Evolutionary conservation across 2,113 vertebrate species (phyloP).

Genomic region (Motacilla alba): DNA sequence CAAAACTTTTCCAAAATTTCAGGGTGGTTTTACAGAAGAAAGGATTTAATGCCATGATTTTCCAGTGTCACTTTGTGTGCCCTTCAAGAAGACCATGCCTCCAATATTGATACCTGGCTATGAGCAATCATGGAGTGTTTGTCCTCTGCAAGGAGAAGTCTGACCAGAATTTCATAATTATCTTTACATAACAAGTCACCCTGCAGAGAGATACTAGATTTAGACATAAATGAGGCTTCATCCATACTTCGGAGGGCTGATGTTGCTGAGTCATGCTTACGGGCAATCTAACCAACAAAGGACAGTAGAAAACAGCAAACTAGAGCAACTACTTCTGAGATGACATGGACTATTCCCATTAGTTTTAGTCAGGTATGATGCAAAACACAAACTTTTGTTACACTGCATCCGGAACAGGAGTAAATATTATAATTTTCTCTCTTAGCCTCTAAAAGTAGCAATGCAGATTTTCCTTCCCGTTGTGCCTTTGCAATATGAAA

Average conservation of each 20-base stretch:
- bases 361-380: not conserved
- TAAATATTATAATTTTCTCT: not conserved
- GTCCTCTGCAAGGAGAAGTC: not conserved
- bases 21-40: not conserved
- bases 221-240: not conserved
- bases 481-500: not conserved
- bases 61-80: not conserved
- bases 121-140: not conserved
- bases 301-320: not conserved
- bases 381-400: not conserved
- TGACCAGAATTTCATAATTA: not conserved
- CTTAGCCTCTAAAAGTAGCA: not conserved
- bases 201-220: not conserved
- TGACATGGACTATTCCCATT: not conserved
- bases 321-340: not conserved
- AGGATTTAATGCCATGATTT: not conserved
- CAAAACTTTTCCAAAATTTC: not conserved
- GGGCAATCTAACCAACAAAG: not conserved
- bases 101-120: not conserved
- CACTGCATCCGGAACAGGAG: not conserved
- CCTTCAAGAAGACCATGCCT: not conserved
- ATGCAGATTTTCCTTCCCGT: not conserved
- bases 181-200: not conserved
- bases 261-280: not conserved
- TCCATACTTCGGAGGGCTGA: not conserved